Percentiles rank a stretch among this genome's conserved stretches.
These are phyloP conservation scores for Delichon dasypus DNA, from an alignment of 2,797 vertebrate genomes.

Conservation along the genomic window DNA sequence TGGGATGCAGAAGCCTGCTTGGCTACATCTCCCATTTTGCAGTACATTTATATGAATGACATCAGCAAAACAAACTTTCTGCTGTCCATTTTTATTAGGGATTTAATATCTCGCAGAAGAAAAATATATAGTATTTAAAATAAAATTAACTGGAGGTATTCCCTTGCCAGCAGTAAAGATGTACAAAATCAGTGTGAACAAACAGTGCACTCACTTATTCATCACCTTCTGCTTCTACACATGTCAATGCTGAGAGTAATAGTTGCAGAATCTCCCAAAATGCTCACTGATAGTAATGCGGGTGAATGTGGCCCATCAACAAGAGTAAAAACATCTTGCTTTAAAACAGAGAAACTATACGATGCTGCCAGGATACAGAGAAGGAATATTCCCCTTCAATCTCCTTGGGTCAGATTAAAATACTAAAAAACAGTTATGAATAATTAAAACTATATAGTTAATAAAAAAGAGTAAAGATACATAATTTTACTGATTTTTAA, in stretches of 20 bases:
- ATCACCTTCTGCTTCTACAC: not conserved
- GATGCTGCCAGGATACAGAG: not conserved
- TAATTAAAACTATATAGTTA: not conserved
- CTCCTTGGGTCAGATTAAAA: not conserved
- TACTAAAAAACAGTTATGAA: not conserved
- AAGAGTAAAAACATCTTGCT: not conserved
- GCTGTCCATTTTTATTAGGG: not conserved
- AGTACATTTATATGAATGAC: not conserved
- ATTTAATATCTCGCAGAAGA: not conserved
- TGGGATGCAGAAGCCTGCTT: not conserved
- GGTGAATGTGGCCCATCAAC: not conserved
- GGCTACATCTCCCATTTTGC: not conserved
- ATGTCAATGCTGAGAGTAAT: not conserved
- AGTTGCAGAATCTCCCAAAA: not conserved
- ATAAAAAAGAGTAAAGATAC: not conserved
- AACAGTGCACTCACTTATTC: not conserved
- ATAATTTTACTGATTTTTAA: not conserved
- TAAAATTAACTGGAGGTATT: not conserved
- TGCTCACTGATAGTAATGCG: not conserved
- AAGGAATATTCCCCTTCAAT: not conserved
- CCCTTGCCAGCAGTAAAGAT: not conserved
- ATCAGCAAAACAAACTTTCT: not conserved
- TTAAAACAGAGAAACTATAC: not conserved
- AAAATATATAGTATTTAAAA: not conserved
- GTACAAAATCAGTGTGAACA: not conserved